phyloP scores from a whole-genome alignment of 2,113 vertebrate species.

The Ginglymostoma cirratum region DNA sequence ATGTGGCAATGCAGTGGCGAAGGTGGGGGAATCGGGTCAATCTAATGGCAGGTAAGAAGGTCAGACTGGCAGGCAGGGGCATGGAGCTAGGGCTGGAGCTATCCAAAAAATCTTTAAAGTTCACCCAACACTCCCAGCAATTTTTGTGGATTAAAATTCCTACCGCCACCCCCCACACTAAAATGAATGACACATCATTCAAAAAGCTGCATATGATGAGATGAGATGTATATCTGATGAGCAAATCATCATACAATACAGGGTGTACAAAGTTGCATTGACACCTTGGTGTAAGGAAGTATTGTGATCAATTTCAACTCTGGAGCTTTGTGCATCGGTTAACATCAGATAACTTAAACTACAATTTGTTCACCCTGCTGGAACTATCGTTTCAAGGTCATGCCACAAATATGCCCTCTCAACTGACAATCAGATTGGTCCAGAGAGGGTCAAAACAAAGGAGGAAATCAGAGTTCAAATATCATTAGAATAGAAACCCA shows the following conservation, averaged over 20 bases:
- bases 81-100: not conserved
- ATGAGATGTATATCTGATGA: not conserved
- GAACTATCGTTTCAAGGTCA: no score
- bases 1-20: not conserved
- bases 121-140: not conserved
- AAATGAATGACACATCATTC: not conserved
- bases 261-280: not conserved
- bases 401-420: not conserved
- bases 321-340: not conserved
- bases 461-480: not conserved
- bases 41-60: not conserved
- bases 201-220: not conserved
- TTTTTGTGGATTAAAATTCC: not conserved
- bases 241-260: not conserved
- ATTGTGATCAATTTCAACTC: not conserved
- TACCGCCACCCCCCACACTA: not conserved
- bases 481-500: not conserved
- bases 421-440: not conserved
- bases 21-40: no score
- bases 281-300: not conserved
- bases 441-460: not conserved
- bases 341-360: not conserved
- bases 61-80: no score
- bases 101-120: not conserved
- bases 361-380: not conserved